Conservation (phyloP, 2,113 vertebrate species). For the Triplophysa rosa region DNA sequence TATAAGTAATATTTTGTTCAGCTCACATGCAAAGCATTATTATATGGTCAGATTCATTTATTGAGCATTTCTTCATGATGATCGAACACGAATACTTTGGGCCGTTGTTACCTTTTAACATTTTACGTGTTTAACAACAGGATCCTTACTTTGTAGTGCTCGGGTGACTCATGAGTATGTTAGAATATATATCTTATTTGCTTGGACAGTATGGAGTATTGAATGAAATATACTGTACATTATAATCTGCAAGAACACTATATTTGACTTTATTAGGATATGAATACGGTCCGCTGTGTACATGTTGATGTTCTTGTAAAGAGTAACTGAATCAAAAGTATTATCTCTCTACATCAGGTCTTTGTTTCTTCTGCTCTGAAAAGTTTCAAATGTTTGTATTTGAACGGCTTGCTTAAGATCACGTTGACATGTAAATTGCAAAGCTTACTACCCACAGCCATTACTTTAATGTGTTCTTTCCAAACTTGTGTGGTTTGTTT, state of each 20-base stretch:
- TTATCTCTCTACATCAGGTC: not conserved
- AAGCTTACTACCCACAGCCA: not conserved
- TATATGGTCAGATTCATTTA: not conserved
- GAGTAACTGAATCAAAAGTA: conserved; percentile 1
- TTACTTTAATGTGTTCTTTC: conserved; percentile 1
- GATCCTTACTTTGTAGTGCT: conserved; percentile 25
- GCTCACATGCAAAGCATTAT: not conserved
- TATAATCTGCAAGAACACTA: not conserved
- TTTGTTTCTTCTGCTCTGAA: conserved; percentile 5
- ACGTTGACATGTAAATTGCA: conserved; percentile 6
- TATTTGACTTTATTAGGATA: not conserved
- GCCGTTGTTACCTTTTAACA: conserved; percentile 39
- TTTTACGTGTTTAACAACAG: not conserved
- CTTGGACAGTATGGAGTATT: not conserved
- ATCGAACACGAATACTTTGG: not conserved
- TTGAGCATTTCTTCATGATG: not conserved
- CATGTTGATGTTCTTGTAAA: not conserved
- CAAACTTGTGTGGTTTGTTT: not conserved
- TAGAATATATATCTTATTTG: not conserved
- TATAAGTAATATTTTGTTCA: not conserved
- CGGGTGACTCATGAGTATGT: conserved; percentile 25
- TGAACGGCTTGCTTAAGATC: conserved; percentile 11
- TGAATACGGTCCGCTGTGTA: not conserved
- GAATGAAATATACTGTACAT: not conserved
- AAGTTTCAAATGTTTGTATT: conserved; percentile 25